phyloP scores from a whole-genome alignment of 2,797 vertebrate genomes.

The Crocidura indochinensis region DNA sequence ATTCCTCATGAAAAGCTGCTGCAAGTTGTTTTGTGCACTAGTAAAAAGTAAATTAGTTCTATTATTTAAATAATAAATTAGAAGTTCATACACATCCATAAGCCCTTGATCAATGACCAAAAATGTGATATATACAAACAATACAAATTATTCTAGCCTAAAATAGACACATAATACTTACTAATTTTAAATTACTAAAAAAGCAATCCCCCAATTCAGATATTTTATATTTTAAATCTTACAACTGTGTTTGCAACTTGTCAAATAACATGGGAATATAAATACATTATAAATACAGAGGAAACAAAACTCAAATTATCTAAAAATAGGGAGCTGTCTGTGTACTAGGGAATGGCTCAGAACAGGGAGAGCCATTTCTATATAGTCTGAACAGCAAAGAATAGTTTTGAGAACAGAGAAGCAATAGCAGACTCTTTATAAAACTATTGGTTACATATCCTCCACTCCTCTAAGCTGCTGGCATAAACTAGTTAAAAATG shows the following conservation, averaged over 20 bases:
- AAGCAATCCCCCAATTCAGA: conserved; percentile 25
- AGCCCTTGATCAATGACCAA: too few species aligned
- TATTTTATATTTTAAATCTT: conserved; percentile 34
- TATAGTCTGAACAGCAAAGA: not conserved
- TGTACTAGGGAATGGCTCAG: not conserved
- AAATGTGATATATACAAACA: too few species aligned
- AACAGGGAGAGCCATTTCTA: not conserved
- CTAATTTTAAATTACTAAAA: conserved; percentile 10
- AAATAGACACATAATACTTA: too few species aligned
- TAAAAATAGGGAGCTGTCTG: not conserved
- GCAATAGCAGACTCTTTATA: not conserved
- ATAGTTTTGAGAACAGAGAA: not conserved
- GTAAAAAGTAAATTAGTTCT: conserved; percentile 65
- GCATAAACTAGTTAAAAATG: not conserved
- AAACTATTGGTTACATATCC: not conserved
- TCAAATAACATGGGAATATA: not conserved
- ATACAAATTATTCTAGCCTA: too few species aligned
- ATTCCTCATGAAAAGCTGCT: conserved; percentile 98
- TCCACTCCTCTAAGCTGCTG: conserved; percentile 37
- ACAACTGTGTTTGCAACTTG: not conserved
- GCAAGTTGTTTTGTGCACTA: conserved; percentile 98
- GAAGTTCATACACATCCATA: too few species aligned
- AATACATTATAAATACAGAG: not conserved
- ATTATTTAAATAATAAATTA: conserved; percentile 7
- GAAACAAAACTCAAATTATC: not conserved